Base-by-base conservation (phyloP, 2,888 invertebrate genomes). In the Meloe dianella region DNA sequence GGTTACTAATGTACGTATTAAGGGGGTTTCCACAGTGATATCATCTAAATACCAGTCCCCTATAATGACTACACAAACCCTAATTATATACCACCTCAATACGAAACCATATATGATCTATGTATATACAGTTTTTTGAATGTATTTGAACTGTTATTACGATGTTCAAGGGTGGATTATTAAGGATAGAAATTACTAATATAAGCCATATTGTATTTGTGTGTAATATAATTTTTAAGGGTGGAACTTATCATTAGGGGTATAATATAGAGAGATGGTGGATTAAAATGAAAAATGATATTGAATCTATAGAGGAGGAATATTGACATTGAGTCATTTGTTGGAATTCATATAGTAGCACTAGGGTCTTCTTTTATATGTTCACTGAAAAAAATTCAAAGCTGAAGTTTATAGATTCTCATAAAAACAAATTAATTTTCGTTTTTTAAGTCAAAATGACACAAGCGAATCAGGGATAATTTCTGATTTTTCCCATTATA, bases 81-180 rank as follows among this genome's bases (percentile, higher is more conserved):
- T 74, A 74, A 74, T 74, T 74, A 74, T 66, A 69, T 68, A 66
- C 63, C 71, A 66, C 63, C 71, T 61, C 66, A 32, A 57, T 65
- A 63, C 69, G 65, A 66, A 66, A 68, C 66, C 64, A 64, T 57
- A 64, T 71, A 71, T 74, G 74, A 74, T 74, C 71, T 73, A 72
- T 66, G 65, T 68, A 71, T 73, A 74, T 74, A 69, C 71, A 66
- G 57, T 51, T 60, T 64, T 64, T 58, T 35, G 63, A 61, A 63
- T 60, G 67, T 67, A 58, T 65, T 27, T 59, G 63, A 57, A 56
- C 63, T 67, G 65, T 65, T 71, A 69, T 71, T 69, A 71, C 62
- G 57, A 17, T 24, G 54, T 54, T 54, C 67, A 68, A 69, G 71
- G 71, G 63, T 57, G 57, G 38, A 60, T 54, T 59, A 54, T 60